Base-by-base conservation (phyloP, 1,140 invertebrate species). In the Heliconius himera region DNA sequence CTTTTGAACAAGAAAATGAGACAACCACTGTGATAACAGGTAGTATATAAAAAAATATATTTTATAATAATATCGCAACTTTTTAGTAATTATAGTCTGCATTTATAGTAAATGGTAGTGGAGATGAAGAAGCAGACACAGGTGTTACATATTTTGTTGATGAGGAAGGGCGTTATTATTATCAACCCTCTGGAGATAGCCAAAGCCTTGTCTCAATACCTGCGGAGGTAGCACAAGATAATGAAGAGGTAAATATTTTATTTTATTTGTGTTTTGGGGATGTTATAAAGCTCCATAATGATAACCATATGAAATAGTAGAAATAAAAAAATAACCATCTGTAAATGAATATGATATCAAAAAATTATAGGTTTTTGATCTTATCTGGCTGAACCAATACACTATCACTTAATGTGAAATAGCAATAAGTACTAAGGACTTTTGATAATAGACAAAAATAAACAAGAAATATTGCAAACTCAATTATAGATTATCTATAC, bases 121-220 rank as follows among this genome's bases (percentile, higher is more conserved):
- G 95, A 2, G 96, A 96, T 56, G 95, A 96, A 36, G 96, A 96
- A 77, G 83, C 76, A 54, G 88, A 88, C 18, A 36, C 82, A 85
- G 96, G 96, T 18, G 86, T 93, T 0, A 97, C 97, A 56, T 97
- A 97, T 84, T 97, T 97, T 90, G 96, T 97, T 11, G 97, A 97
- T 90, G 96, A 97, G 88, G 95, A 96, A 74, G 97, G 97, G 0
- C 96, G 96, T 77, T 97, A 97, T 91, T 97, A 97, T 84, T 97
- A 97, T 86, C 96, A 97, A 88, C 96, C 96, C 3, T 79, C 88
- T 20, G 89, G 84, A 3, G 88, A 90, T 3, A 84, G 96, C 49
- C 95, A 96, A 76, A 96, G 95, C 84, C 95, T 97, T 76, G 96
- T 97, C 93, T 96, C 96, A 18, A 80, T 95, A 90, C 84, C 85